These are phyloP conservation scores for Pseudomugil tenellus DNA, from an alignment of 2,797 vertebrate species.

Conservation along the genomic window DNA sequence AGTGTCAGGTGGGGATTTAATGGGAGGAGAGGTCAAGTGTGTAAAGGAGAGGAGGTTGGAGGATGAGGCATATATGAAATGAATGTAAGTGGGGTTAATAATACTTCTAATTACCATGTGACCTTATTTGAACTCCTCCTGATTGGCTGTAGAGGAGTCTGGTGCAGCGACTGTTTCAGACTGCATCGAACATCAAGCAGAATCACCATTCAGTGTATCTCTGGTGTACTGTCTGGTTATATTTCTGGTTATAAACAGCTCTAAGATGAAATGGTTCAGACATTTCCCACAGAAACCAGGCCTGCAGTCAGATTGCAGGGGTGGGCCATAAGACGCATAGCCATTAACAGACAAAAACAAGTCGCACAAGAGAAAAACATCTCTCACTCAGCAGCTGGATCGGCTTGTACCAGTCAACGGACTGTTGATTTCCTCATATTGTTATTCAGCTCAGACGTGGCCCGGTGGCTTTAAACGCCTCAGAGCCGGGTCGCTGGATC, in stretches of 20 bases:
- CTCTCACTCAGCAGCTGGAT: constrained; percentile 3
- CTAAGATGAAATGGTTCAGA: too few relatives aligned
- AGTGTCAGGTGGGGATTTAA: constrained; percentile 50
- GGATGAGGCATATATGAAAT: constrained; percentile 6
- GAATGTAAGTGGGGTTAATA: constrained; percentile 22
- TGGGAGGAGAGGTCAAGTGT: constrained; percentile 29
- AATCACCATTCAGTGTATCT: not conserved
- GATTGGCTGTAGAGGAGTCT: not conserved
- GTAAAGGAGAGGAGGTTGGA: not conserved
- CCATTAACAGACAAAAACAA: not conserved
- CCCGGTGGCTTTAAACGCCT: not conserved
- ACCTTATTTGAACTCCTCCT: not conserved
- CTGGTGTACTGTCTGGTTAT: not conserved
- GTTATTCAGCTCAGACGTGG: constrained; percentile 36
- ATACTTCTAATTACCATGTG: not conserved
- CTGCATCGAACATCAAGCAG: not conserved
- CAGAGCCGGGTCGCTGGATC: not conserved
- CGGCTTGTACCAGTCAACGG: constrained; percentile 18
- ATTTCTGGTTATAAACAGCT: not conserved
- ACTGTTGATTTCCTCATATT: constrained; percentile 58
- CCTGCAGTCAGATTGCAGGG: not conserved
- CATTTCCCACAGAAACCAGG: not conserved
- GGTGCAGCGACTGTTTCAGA: too few relatives aligned
- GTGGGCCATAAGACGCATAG: not conserved
- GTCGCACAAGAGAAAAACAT: constrained; percentile 2